Percentiles rank a stretch among this genome's conserved stretches.
Conservation (phyloP, 1,140 invertebrate genomes). For the Nymphalis io region DNA sequence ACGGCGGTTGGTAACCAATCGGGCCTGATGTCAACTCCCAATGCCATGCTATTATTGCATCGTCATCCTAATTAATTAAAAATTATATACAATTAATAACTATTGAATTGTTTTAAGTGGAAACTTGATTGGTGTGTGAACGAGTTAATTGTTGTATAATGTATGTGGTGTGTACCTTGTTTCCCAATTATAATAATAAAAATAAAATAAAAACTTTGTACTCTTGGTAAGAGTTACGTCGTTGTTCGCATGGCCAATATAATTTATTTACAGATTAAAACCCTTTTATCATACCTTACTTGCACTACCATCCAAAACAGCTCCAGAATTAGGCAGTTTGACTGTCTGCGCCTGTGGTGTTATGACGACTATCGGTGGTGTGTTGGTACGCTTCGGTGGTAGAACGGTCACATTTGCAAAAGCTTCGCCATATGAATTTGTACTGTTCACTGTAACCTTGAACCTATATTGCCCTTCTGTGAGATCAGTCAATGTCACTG, state of each 20-base stretch:
- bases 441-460: constrained; percentile 90
- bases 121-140: too few species aligned
- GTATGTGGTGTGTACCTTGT: too few species aligned
- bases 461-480: constrained; percentile 94
- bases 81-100: constrained; percentile 6
- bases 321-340: constrained; percentile 93
- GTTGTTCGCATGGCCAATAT: too few species aligned
- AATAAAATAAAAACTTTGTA: too few species aligned
- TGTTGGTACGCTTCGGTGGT: constrained; percentile 92
- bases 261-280: too few species aligned
- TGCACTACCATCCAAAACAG: constrained; percentile 91
- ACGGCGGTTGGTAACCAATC: constrained; percentile 90
- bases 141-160: too few species aligned
- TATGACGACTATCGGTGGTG: constrained; percentile 92
- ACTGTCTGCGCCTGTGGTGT: constrained; percentile 91
- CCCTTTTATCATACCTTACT: constrained; percentile 77
- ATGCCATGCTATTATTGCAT: constrained; percentile 91
- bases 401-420: constrained; percentile 95
- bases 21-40: constrained; percentile 95
- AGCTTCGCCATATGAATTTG: constrained; percentile 90
- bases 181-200: too few species aligned
- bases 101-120: too few species aligned
- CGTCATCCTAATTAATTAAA: constrained; percentile 85
- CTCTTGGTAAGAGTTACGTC: too few species aligned
- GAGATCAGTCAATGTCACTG: constrained; percentile 88